These are phyloP conservation scores for Gopherus flavomarginatus DNA, from an alignment of 2,113 vertebrate species.

Conservation along the genomic window DNA sequence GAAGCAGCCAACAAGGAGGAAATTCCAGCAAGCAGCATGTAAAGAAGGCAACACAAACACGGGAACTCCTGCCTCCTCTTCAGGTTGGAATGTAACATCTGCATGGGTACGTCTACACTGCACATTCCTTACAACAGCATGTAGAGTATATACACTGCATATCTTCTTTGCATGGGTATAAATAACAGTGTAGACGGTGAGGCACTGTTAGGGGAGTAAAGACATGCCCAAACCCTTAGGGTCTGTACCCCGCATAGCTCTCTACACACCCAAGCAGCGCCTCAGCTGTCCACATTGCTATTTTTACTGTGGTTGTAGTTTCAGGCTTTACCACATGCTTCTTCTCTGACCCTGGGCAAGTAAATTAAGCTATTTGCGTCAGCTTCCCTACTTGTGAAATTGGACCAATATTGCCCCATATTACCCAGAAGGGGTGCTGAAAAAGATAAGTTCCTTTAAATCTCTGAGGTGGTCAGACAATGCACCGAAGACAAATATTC, in stretches of 20 bases:
- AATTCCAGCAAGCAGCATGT: not conserved
- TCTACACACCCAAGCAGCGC: not conserved
- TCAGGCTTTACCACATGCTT: not conserved
- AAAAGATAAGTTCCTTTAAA: not conserved
- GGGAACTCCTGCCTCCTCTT: not conserved
- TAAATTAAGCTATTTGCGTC: not conserved
- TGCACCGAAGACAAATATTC: not conserved
- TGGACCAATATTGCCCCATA: not conserved
- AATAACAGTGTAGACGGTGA: not conserved
- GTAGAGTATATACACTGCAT: not conserved
- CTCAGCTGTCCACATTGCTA: not conserved
- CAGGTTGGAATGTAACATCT: not conserved
- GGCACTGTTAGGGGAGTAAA: not conserved
- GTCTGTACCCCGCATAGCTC: not conserved
- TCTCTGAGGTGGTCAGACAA: not conserved
- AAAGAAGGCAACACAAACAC: not conserved
- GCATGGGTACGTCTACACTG: not conserved
- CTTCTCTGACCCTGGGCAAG: not conserved
- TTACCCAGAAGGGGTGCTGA: not conserved
- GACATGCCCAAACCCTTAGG: not conserved
- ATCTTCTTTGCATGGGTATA: not conserved
- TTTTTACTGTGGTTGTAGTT: not conserved
- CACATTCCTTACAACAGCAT: not conserved
- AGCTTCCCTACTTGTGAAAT: not conserved
- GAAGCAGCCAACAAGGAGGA: not conserved